These are phyloP conservation scores for Rhynchopsitta pachyrhyncha DNA, from an alignment of 2,113 vertebrate genomes.

Conservation along the genomic window DNA sequence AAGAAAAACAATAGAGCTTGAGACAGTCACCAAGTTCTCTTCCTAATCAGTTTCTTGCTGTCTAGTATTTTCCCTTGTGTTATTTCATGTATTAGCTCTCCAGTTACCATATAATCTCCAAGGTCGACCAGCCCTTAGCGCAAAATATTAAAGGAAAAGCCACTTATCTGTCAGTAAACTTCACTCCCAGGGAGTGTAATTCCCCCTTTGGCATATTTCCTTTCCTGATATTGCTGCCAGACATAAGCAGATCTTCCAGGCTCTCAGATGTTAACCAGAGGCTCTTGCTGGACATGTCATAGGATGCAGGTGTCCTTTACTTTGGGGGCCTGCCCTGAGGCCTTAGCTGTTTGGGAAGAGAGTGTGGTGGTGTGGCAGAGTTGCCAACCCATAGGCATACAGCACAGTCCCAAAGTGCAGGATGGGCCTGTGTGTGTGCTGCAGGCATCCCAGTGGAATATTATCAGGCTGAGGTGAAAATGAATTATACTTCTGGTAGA, in stretches of 20 bases:
- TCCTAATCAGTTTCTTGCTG: neutral
- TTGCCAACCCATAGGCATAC: neutral
- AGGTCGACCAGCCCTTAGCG: neutral
- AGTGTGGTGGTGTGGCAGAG: neutral
- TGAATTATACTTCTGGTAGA: neutral
- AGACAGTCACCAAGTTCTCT: neutral
- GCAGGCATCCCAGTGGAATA: neutral
- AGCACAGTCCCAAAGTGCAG: neutral
- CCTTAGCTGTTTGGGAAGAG: neutral
- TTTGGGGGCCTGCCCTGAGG: neutral
- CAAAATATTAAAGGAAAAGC: neutral
- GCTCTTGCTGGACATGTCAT: neutral
- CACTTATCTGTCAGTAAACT: neutral
- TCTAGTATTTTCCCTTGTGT: neutral
- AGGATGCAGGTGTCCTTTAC: neutral
- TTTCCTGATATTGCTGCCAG: neutral
- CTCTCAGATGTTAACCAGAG: rapidly evolving
- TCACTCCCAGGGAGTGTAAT: neutral
- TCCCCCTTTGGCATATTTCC: neutral
- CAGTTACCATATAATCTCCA: neutral
- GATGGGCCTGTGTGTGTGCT: neutral
- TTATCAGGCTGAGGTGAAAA: neutral
- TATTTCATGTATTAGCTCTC: neutral
- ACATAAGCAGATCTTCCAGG: neutral
- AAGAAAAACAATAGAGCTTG: neutral